Evolutionary conservation across 2,113 vertebrate species (phyloP), one percentile per base, ranked within the genome.

Genomic region (Corvus hawaiiensis): DNA sequence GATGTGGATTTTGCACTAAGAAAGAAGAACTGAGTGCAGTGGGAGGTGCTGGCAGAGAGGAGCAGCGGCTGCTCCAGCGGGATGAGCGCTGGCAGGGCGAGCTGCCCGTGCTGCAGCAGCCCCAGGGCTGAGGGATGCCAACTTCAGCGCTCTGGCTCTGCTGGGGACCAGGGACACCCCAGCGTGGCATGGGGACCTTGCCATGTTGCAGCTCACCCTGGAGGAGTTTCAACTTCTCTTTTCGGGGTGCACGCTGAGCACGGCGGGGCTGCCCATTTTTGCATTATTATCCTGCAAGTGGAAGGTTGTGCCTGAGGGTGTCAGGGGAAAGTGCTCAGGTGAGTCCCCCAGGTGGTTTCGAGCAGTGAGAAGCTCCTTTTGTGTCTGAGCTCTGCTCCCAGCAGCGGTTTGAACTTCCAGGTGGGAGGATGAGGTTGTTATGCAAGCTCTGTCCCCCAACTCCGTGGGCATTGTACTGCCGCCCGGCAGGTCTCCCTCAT

Each of bases 51-150:
- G 62, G 17, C 27, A 48, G 84, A 22, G 63, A 10, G 49, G 33
- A 13, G 21, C 49, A 0, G 5, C 0, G 11, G 1, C 63, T 0
- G 37, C 52, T 72, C 39, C 0, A 1, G 10, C 4, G 1, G 39
- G 46, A 14, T 1, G 2, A 9, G 55, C 67, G 16, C 59, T 12
- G 68, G 68, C n/a, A 17, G n/a, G 78, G 24, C 1, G 24, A 68
- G 62, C 44, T 54, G 37, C 72, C 32, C 0, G 0, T 3, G 20
- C 77, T 10, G 71, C 81, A 28, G 85, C 62, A 44, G 66, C 67
- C 4, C 12, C 1, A 1, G 68, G 55, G 63, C 41, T 6, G 24
- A 35, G 41, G 14, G 80, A 22, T 43, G 48, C 26, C 43, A 18
- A 1, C 22, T 1, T 1, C 1, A 3, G 10, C 7, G 52, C 66